These are phyloP conservation scores for Taxidea taxus DNA, from an alignment of 2,113 vertebrate species.

Conservation along the genomic window DNA sequence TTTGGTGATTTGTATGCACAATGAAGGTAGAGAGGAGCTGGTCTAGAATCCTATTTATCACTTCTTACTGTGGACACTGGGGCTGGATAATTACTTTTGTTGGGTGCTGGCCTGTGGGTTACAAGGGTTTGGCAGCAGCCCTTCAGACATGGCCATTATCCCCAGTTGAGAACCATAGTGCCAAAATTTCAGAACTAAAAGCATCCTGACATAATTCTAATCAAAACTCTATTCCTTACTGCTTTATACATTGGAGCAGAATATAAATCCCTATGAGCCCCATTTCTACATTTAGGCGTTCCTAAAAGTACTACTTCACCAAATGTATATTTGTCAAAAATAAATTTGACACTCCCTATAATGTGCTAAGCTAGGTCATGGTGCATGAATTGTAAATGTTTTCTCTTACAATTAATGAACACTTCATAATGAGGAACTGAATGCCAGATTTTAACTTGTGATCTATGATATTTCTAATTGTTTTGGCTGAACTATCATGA, in stretches of 20 bases:
- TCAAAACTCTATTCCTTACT: background rate
- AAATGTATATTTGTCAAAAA: background rate
- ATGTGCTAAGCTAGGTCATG: background rate
- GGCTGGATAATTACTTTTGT: background rate
- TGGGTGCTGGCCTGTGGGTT: background rate
- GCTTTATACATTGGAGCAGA: fast-evolving
- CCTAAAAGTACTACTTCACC: background rate
- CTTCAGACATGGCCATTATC: background rate
- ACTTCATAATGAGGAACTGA: background rate
- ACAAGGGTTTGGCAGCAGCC: no score
- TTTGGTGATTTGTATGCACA: background rate
- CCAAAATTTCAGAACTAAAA: background rate
- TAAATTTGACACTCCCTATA: background rate
- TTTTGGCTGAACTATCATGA: background rate
- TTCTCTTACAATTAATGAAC: background rate
- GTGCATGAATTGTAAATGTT: background rate
- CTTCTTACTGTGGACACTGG: background rate
- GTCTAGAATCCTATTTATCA: background rate
- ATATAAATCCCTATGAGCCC: background rate
- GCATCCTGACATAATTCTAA: background rate
- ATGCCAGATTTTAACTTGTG: background rate
- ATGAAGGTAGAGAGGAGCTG: background rate
- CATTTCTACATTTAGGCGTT: background rate
- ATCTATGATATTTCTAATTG: background rate
- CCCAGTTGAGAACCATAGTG: background rate